Percentiles rank a stretch among this genome's conserved stretches.
phyloP scores from a whole-genome alignment of 1,140 invertebrate genomes.

The Ectropis grisescens region DNA sequence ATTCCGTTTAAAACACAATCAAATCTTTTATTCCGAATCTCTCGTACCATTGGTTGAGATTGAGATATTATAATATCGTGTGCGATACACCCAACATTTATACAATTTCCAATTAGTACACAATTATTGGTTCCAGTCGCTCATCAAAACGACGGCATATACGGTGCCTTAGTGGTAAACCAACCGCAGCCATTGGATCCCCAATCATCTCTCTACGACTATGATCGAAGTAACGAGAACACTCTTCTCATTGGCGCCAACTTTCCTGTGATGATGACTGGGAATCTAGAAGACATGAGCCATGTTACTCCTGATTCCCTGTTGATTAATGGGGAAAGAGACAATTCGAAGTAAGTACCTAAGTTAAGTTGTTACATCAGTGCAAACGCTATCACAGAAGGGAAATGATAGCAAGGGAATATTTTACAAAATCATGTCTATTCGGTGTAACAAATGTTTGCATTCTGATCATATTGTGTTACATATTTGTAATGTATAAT shows the following conservation, averaged over 20 bases:
- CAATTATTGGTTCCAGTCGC: conserved; percentile 58
- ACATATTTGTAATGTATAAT: no score
- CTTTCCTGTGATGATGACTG: conserved; percentile 35
- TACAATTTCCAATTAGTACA: no score
- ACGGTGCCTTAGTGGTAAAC: conserved; percentile 81
- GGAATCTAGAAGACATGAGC: conserved; percentile 30
- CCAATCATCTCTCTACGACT: conserved; percentile 76
- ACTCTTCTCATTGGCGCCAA: conserved; percentile 40
- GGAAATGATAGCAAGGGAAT: no score
- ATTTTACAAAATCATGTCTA: no score
- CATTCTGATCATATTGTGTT: no score
- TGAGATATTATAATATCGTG: no score
- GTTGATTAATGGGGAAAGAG: conserved; percentile 33
- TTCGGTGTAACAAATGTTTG: no score
- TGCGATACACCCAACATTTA: no score
- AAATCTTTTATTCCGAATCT: no score
- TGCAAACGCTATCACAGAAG: neutral
- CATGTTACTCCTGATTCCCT: conserved; percentile 24
- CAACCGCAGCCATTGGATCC: conserved; percentile 74
- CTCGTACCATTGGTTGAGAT: no score
- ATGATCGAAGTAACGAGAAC: conserved; percentile 69
- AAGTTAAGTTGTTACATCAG: no score
- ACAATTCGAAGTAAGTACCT: conserved; percentile 37
- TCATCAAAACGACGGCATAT: conserved; percentile 85
- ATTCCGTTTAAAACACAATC: no score